Conservation (phyloP, 2,797 vertebrate genomes). For the Neomorphus geoffroyi region DNA sequence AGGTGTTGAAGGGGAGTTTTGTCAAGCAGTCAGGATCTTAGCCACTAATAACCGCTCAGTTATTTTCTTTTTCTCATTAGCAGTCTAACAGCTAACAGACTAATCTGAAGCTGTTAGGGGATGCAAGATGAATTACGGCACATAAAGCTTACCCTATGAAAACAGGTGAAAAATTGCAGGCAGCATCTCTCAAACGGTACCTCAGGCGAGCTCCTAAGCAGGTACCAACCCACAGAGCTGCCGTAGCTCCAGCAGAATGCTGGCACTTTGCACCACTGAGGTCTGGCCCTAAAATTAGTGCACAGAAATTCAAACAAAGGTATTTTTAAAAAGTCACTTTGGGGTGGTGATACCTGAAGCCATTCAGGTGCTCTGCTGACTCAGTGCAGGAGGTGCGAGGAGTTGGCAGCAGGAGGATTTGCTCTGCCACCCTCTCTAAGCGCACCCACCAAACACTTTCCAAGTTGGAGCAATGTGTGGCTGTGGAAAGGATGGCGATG, state of each 20-base stretch:
- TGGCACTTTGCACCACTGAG: fast-evolving
- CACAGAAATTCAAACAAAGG: not conserved
- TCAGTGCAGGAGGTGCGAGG: not conserved
- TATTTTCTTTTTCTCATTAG: constrained; percentile 63
- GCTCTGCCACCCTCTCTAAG: not conserved
- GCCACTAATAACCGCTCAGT: constrained; percentile 38
- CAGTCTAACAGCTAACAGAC: constrained; percentile 33
- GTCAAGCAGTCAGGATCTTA: constrained; percentile 39
- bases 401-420: not conserved
- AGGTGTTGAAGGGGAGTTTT: constrained; percentile 58
- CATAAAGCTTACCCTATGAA: not conserved
- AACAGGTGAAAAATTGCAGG: not conserved
- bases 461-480: not conserved
- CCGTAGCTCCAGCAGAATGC: fast-evolving
- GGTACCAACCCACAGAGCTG: not conserved
- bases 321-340: not conserved
- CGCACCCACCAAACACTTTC: fast-evolving
- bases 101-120: constrained; percentile 26
- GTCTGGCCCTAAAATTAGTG: not conserved
- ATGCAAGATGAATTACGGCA: constrained; percentile 28
- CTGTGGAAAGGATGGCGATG: not conserved
- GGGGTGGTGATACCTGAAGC: not conserved
- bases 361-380: not conserved
- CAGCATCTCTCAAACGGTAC: not conserved
- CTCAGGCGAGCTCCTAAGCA: fast-evolving